Conservation (phyloP, 2,797 vertebrate species). For the Esox lucius region DNA sequence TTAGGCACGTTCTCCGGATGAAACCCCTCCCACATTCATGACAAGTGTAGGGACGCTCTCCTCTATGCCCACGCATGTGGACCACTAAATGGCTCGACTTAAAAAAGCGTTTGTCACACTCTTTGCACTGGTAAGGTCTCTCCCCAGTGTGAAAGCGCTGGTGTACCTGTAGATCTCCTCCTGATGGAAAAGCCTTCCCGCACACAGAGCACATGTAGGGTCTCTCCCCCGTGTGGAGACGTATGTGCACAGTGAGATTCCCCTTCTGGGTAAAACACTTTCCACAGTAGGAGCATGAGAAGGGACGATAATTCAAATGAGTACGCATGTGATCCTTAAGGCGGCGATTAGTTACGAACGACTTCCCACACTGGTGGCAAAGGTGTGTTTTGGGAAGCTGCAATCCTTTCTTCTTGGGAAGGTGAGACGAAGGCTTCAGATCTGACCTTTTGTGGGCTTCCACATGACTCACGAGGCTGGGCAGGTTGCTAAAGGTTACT, state of each 20-base stretch:
- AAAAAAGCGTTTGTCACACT: slow-evolving; percentile 16
- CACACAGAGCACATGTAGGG: slow-evolving; percentile 45
- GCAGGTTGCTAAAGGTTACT: background rate
- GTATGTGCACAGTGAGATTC: slow-evolving; percentile 26
- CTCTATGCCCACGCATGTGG: background rate
- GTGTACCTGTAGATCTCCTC: slow-evolving; percentile 4
- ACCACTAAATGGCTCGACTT: background rate
- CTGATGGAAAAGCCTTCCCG: slow-evolving; percentile 33
- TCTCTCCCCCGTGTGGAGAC: slow-evolving; percentile 46
- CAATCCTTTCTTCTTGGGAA: background rate
- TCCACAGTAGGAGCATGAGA: slow-evolving; percentile 1
- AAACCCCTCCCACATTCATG: slow-evolving; percentile 48
- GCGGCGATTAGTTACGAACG: background rate
- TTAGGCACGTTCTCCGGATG: slow-evolving; percentile 1
- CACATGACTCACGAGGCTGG: background rate
- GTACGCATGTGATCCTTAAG: slow-evolving; percentile 1
- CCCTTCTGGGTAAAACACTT: background rate
- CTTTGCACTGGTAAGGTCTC: slow-evolving; percentile 35
- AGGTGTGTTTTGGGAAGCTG: background rate
- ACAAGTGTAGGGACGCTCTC: slow-evolving; percentile 38
- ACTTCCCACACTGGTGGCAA: slow-evolving; percentile 17
- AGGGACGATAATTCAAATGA: background rate
- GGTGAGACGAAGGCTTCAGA: background rate
- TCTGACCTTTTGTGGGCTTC: background rate
- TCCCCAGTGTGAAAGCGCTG: slow-evolving; percentile 9